Evolutionary conservation across 2,797 vertebrate genomes (phyloP), one percentile per base, ranked within the genome.

Genomic region (Peromyscus attwateri): DNA sequence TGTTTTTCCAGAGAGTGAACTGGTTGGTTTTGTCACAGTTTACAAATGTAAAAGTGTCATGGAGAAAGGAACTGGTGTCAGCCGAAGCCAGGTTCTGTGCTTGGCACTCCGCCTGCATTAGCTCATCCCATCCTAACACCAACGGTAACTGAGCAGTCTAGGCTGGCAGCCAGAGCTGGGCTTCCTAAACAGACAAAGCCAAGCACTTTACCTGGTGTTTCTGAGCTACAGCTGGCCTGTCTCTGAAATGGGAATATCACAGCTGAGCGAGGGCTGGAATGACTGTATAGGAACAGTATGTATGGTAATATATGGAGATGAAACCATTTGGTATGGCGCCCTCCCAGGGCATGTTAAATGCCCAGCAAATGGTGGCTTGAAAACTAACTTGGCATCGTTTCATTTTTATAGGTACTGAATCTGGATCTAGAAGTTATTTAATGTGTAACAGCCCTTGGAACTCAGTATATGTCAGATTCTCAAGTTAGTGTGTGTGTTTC

Each of bases 351-450:
- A 71, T 43, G 76, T 25, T 87, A 92, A 88, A 81, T 60, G 52
- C n/a, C 46, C 49, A 88, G 71, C 64, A 92, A 90, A 55, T 52
- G 27, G 71, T 90, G 62, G 49, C 75, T 76, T 95, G 77, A 92
- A 92, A 95, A 95, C 77, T 82, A 89, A 7, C 3, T 71, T 96
- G 92, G 52, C 68, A 82, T 87, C 16, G 55, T 87, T 75, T 52
- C 57, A 77, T 29, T 84, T 96, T 95, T 89, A 85, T 68, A 83
- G 82, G 75, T 92, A 73, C 66, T 52, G 89, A 88, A 89, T 94
- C n/a, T 76, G 91, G 62, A 75, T 76, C 73, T 52, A 71, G 68
- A 92, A 82, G 34, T 91, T 93, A 79, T 55, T 88, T 52, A 76
- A 96, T 89, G 57, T 66, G 57, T 29, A 23, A 49, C 76, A 96